Conservation (phyloP, 1,140 invertebrate species). For the Propsilocerus akamusi region DNA sequence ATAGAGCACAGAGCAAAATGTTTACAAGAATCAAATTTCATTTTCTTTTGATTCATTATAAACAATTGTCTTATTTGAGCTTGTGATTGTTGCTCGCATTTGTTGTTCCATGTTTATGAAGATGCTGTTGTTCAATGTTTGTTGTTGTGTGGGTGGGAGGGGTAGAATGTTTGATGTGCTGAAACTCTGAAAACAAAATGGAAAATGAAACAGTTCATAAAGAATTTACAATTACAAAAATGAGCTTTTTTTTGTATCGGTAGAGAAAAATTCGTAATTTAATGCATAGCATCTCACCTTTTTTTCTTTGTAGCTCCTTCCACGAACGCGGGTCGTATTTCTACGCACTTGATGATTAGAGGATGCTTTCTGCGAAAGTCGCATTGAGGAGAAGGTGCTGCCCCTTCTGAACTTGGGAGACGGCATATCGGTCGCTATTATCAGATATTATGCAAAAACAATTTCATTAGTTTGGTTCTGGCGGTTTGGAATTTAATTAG, state of each 20-base stretch:
- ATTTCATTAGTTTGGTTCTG: not conserved
- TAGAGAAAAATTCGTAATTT: not conserved
- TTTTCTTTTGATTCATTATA: too few relatives aligned
- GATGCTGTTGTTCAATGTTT: not conserved
- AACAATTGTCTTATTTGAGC: too few relatives aligned
- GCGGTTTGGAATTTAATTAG: not conserved
- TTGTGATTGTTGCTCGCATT: too few relatives aligned
- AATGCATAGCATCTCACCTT: not conserved
- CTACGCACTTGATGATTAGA: constrained; percentile 24
- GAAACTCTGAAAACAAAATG: not conserved
- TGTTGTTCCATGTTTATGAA: not conserved
- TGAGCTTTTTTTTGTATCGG: not conserved
- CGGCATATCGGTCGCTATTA: constrained; percentile 23
- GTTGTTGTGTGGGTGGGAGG: not conserved
- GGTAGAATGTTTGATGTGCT: not conserved
- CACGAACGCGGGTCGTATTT: constrained; percentile 29
- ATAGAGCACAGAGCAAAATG: too few relatives aligned
- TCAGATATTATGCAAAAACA: constrained; percentile 14
- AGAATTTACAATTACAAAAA: not conserved
- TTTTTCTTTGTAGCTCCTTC: constrained; percentile 21
- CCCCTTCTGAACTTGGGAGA: constrained; percentile 25
- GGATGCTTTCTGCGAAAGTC: constrained; percentile 24
- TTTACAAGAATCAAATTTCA: too few relatives aligned
- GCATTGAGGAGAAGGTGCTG: constrained; percentile 30
- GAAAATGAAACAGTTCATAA: too few relatives aligned